These are phyloP conservation scores for Spialia ferax DNA, from an alignment of 2,888 invertebrate species.

Conservation along the genomic window DNA sequence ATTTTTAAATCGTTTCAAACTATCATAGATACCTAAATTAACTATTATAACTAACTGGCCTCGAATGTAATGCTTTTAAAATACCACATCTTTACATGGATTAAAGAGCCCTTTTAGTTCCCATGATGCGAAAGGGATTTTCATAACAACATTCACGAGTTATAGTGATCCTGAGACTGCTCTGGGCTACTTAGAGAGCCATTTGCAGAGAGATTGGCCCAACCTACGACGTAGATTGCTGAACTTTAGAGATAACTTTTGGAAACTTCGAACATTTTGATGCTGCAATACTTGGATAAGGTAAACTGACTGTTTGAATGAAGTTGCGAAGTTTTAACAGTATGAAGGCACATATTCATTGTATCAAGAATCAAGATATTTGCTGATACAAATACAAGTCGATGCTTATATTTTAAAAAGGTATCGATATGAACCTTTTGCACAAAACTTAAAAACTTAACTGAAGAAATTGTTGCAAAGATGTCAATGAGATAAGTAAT, in stretches of 20 bases:
- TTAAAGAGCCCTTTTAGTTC: slow-evolving; percentile 54
- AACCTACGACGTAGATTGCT: slow-evolving; percentile 81
- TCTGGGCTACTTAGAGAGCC: slow-evolving; percentile 79
- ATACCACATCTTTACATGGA: neutral
- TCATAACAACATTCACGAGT: slow-evolving; percentile 69
- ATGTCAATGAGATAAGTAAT: no score
- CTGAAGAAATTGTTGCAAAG: no score
- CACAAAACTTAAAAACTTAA: no score
- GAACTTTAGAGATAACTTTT: slow-evolving; percentile 82
- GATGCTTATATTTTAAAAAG: no score
- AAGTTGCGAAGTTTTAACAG: slow-evolving; percentile 61
- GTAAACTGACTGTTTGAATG: slow-evolving; percentile 81
- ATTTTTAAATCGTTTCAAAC: neutral
- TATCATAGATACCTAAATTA: no score
- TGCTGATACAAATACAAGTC: neutral
- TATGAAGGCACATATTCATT: slow-evolving; percentile 43
- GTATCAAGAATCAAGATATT: neutral
- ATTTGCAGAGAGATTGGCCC: slow-evolving; percentile 79
- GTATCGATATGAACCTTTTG: no score
- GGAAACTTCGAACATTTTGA: slow-evolving; percentile 83
- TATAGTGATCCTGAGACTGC: slow-evolving; percentile 64
- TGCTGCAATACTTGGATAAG: slow-evolving; percentile 81
- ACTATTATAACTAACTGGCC: neutral
- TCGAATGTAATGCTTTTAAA: slow-evolving; percentile 1
- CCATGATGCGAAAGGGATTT: slow-evolving; percentile 69